Evolutionary conservation across 2,888 invertebrate genomes (phyloP), one percentile per base, ranked within the genome.

Genomic region (Hybos culiciformis): DNA sequence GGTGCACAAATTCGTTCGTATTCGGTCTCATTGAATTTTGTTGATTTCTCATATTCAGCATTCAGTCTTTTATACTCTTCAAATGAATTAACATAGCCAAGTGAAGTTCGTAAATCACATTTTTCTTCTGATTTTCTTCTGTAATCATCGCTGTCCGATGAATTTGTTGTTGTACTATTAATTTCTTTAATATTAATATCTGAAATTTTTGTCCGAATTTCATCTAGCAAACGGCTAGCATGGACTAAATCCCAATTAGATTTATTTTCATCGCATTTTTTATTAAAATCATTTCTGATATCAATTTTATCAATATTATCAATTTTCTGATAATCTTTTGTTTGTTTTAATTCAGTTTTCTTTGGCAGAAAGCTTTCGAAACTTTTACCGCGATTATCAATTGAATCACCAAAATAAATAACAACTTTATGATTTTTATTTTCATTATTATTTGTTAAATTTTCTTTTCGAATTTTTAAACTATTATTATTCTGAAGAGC

Each of bases 361-460:
- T 36, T 11, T 5, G 3, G 2, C n/a, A n/a, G n/a, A n/a, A n/a
- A n/a, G n/a, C n/a, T n/a, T n/a, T n/a, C n/a, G n/a, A n/a, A n/a
- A n/a, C 14, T 9, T 36, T 51, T 52, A 39, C 49, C 48, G 21
- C 55, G 51, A 51, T 54, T 54, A 29, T 58, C 57, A 29, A 75
- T 73, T 3, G 78, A 75, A 56, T 80, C 80, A 24, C 80, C 80
- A 51, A 80, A 80, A 59, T 80, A 80, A 53, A 80, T 79, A 38
- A 80, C 77, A n/a, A 80, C 79, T 66, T 77, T 78, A 56, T 80
- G 78, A 61, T 61, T 43, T 33, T 26, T 26, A 26, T 7, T 23
- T 23, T 5, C 5, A 23, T 5, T 26, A 26, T 36, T 31, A 7
- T 15, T 17, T 17, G 24, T 15, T 32, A 15, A 5, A 32, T 17